A percentile compares a stretch with the other conserved stretches of the same genome.
These are phyloP conservation scores for Hoplostethus mediterraneus DNA, from an alignment of 2,797 vertebrate species.

Conservation along the genomic window DNA sequence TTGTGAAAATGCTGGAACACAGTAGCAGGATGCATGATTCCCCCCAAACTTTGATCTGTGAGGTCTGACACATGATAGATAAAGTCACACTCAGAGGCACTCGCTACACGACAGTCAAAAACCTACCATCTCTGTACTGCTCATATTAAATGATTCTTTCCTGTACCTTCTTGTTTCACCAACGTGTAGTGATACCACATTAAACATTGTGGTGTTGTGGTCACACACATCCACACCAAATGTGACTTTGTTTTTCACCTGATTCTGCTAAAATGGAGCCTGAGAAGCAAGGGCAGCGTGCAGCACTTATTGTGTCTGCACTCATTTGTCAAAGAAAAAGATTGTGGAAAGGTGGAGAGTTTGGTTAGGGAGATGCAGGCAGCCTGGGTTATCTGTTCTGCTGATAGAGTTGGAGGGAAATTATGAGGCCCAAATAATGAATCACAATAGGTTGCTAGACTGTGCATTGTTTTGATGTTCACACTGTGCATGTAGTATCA, in stretches of 20 bases:
- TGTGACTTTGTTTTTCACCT: conserved; percentile 50
- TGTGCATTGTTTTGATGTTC: conserved; percentile 14
- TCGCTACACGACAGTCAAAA: conserved; percentile 36
- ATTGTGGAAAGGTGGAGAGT: no score
- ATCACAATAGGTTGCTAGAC: conserved; percentile 11
- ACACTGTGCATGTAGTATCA: no score
- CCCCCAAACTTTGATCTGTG: no score
- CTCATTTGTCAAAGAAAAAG: conserved; percentile 13
- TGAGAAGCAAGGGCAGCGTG: conserved; percentile 56
- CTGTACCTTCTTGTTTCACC: conserved; percentile 30
- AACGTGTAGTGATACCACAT: not conserved
- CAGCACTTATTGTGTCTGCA: conserved; percentile 30
- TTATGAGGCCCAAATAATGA: conserved; percentile 4
- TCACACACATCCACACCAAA: conserved; percentile 23
- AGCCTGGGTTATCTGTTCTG: no score
- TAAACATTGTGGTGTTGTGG: conserved; percentile 37
- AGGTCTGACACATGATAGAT: no score
- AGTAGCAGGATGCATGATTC: no score
- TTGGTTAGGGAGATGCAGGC: no score
- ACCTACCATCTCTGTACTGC: conserved; percentile 38
- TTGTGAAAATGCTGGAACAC: conserved; percentile 15
- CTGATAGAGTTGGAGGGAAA: no score
- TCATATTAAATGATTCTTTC: conserved; percentile 35
- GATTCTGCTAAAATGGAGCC: conserved; percentile 39
- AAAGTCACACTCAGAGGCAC: no score